Percentiles rank a stretch among this genome's conserved stretches.
Evolutionary conservation across 2,888 invertebrate genomes (phyloP).

Genomic region (Melanotus villosus): DNA sequence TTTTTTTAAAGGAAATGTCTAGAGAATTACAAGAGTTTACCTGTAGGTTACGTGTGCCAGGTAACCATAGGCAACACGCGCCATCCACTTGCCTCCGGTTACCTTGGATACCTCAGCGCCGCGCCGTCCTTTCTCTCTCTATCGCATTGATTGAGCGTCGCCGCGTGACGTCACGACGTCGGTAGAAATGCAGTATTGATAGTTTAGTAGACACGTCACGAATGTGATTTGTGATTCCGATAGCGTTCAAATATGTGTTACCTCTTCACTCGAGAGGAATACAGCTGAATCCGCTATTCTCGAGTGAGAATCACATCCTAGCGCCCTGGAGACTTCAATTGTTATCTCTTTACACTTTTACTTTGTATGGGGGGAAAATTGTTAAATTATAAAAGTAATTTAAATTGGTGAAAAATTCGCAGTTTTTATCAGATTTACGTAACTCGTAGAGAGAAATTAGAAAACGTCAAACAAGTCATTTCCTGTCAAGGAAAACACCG

Average conservation of each 20-base stretch:
- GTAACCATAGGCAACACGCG: constrained; percentile 47
- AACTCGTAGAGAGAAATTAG: too few species aligned
- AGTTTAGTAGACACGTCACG: constrained; percentile 46
- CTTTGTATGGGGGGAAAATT: neutral
- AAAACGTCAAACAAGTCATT: too few species aligned
- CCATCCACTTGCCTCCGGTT: constrained; percentile 45
- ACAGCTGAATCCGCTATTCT: constrained; percentile 41
- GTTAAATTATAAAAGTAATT: constrained; percentile 6
- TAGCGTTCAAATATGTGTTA: constrained; percentile 50
- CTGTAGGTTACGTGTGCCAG: constrained; percentile 40
- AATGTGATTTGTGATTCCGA: constrained; percentile 51
- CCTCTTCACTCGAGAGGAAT: constrained; percentile 44
- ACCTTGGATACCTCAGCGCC: constrained; percentile 37
- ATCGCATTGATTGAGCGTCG: constrained; percentile 47
- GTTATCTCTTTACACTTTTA: constrained; percentile 23
- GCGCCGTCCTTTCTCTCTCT: constrained; percentile 42
- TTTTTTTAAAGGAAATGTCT: constrained; percentile 37
- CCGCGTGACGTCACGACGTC: constrained; percentile 49
- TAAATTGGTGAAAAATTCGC: too few species aligned
- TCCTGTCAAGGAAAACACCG: too few species aligned
- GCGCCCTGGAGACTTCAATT: constrained; percentile 21
- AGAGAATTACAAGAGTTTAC: constrained; percentile 34
- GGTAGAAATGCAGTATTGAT: constrained; percentile 49
- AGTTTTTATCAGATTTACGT: too few species aligned
- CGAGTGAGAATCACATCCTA: constrained; percentile 35